Base-by-base conservation (phyloP, 2,113 vertebrate species). In the Sciurus niger region DNA sequence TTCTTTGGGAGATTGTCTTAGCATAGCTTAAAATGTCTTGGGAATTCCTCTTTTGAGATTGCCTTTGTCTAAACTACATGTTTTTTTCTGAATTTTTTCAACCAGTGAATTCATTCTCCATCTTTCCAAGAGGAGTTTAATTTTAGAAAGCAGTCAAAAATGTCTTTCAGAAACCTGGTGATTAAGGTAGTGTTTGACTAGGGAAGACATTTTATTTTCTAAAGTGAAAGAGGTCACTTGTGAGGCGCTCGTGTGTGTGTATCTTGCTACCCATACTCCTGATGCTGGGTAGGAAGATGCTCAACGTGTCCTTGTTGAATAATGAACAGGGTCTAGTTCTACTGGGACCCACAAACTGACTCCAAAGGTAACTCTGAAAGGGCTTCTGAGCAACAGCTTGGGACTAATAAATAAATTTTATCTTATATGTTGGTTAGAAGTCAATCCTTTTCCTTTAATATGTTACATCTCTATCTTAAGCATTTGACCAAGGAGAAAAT, bases 131-230 rank as follows among this genome's bases (percentile, higher is more conserved):
- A 86, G 67, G 46, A 84, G 8, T 70, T 95, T 97, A 86, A 90
- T 93, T 95, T 96, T 96, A 94, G 72, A 93, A 97, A 93, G 43
- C 79, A 86, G 89, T 34, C 46, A 90, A 96, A 93, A 97, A 96
- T 91, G 89, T 93, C 67, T 73, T 96, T 88, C n/a, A 67, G 83
- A 85, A 90, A 55, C 12, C 48, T 92, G 65, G 37, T 70, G 40
- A 94, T 74, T 80, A 88, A 90, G 77, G 48, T 70, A 46, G 79
- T 67, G 53, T 78, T 92, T 78, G 76, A 93, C 60, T 30, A 63
- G 30, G 51, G 76, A 51, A 95, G 73, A 86, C 30, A 53, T 85
- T 93, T 91, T 73, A 24, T 60, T 94, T 94, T 76, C 58, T 37
- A 25, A 91, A 83, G 37, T 22, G 34, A 90, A 40, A 90, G 67